Evolutionary conservation across 2,888 invertebrate species (phyloP).

Genomic region (Escarpia spicata): DNA sequence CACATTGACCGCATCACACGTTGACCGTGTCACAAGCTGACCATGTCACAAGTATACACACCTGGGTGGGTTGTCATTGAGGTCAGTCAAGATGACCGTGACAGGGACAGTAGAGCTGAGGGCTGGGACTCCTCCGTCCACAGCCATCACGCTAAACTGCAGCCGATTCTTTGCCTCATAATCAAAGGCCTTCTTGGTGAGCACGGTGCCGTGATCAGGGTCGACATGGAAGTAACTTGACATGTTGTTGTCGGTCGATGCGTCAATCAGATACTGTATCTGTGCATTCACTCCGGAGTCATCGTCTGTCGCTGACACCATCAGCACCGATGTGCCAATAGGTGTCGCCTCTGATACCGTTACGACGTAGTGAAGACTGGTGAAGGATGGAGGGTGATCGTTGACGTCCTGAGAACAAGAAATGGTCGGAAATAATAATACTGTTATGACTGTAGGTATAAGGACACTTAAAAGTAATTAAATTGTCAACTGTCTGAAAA

Average conservation of each 20-base stretch:
- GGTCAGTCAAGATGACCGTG: slow-evolving; percentile 84
- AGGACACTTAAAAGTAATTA: too few species aligned
- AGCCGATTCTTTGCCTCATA: slow-evolving; percentile 70
- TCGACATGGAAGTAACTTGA: slow-evolving; percentile 80
- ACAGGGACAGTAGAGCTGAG: slow-evolving; percentile 84
- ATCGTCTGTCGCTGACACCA: slow-evolving; percentile 58
- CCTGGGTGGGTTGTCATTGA: slow-evolving; percentile 90
- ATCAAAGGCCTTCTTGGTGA: slow-evolving; percentile 69
- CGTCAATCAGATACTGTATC: slow-evolving; percentile 77
- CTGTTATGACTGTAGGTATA: too few species aligned
- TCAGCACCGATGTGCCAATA: slow-evolving; percentile 59
- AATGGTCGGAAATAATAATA: background rate
- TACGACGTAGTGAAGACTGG: slow-evolving; percentile 50
- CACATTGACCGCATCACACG: background rate
- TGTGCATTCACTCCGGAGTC: slow-evolving; percentile 62
- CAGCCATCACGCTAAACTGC: slow-evolving; percentile 82
- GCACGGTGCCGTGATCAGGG: slow-evolving; percentile 79
- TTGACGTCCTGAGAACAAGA: slow-evolving; percentile 70
- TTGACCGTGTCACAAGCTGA: slow-evolving; percentile 77
- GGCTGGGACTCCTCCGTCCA: slow-evolving; percentile 85
- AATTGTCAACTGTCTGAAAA: too few species aligned
- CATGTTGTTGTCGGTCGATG: background rate
- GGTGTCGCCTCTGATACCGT: slow-evolving; percentile 62
- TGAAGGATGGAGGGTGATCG: slow-evolving; percentile 62
- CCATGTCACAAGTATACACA: slow-evolving; percentile 25